Conservation (phyloP, 1,140 invertebrate genomes). For the Proctacanthus coquilletti region DNA sequence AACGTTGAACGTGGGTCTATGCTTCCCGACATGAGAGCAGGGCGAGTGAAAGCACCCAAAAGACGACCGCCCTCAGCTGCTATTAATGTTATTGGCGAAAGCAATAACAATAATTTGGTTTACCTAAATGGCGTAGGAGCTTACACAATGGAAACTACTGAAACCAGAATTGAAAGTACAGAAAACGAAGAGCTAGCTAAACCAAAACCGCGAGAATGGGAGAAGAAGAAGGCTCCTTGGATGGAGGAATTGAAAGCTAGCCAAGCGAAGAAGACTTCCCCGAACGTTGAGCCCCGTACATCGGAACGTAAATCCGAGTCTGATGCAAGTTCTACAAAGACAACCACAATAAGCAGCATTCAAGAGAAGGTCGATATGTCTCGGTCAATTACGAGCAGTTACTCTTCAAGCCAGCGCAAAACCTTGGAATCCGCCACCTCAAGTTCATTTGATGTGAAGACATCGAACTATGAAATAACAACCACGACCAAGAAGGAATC, state of each 20-base stretch:
- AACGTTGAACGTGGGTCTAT: constrained; percentile 42
- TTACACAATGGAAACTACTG: constrained; percentile 1
- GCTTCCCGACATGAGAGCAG: constrained; percentile 42
- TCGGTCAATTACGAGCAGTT: not conserved
- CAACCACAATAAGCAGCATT: constrained; percentile 7
- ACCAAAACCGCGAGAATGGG: constrained; percentile 37
- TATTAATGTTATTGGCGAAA: constrained; percentile 24
- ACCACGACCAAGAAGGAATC: constrained; percentile 25
- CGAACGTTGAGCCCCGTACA: constrained; percentile 22
- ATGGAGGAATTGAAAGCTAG: constrained; percentile 49
- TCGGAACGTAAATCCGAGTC: not conserved
- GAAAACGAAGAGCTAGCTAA: constrained; percentile 31
- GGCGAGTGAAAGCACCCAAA: constrained; percentile 37
- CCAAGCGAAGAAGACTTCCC: constrained; percentile 39
- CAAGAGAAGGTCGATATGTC: not conserved
- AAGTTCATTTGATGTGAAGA: too few relatives aligned
- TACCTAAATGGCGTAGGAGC: constrained; percentile 18
- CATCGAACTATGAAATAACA: constrained; percentile 20
- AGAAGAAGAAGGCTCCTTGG: constrained; percentile 49
- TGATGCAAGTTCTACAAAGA: constrained; percentile 8
- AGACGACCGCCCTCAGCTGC: constrained; percentile 38
- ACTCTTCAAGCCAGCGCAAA: too few relatives aligned
- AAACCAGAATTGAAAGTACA: constrained; percentile 11
- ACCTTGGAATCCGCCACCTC: too few relatives aligned
- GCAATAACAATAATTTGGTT: constrained; percentile 23